Conservation (phyloP, 2,888 invertebrate species). For the Sisyra nigra region DNA sequence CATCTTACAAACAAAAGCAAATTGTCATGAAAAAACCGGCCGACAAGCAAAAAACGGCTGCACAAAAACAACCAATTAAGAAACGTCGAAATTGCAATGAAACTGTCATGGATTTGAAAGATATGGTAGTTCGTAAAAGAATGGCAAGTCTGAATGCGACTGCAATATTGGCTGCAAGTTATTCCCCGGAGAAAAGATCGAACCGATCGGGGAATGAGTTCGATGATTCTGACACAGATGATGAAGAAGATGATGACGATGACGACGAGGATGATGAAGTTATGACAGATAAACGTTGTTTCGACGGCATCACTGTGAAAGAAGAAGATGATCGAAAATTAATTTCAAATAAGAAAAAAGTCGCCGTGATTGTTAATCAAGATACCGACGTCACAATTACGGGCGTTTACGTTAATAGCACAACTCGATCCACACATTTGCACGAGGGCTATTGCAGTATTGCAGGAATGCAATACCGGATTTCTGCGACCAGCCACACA, state of each 20-base stretch:
- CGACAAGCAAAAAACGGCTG: constrained; percentile 23
- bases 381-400: constrained; percentile 80
- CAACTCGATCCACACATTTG: constrained; percentile 45
- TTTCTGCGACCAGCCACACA: constrained; percentile 73
- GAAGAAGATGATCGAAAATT: constrained; percentile 31
- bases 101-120: constrained; percentile 63
- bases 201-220: constrained; percentile 31
- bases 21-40: constrained; percentile 29
- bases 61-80: constrained; percentile 25
- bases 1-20: constrained; percentile 18
- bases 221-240: constrained; percentile 29
- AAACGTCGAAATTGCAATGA: constrained; percentile 42
- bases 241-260: constrained; percentile 34
- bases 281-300: constrained; percentile 30
- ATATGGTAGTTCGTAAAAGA: constrained; percentile 75
- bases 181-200: constrained; percentile 47
- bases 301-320: constrained; percentile 28
- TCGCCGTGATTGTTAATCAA: constrained; percentile 69
- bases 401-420: constrained; percentile 64
- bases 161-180: constrained; percentile 78
- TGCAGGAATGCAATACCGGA: constrained; percentile 72
- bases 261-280: constrained; percentile 24
- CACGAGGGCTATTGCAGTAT: constrained; percentile 75
- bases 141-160: constrained; percentile 87
- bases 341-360: constrained; percentile 36